Evolutionary conservation across 2,113 vertebrate genomes (phyloP).

Genomic region (Crotalus helleri): DNA sequence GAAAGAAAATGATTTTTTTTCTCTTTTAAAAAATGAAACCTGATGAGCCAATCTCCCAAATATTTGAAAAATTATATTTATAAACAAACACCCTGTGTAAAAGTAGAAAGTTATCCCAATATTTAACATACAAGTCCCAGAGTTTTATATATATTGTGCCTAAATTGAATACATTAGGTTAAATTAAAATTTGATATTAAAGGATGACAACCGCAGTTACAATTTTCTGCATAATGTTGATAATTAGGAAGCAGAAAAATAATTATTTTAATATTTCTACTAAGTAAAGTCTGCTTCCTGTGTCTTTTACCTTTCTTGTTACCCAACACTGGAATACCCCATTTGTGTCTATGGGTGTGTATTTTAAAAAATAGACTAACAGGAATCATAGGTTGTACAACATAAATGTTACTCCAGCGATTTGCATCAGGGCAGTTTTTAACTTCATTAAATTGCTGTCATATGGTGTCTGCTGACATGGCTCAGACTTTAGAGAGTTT

Average conservation of each 20-base stretch:
- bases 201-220: conserved; percentile 49
- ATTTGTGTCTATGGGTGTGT: conserved; percentile 18
- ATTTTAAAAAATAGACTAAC: conserved; percentile 41
- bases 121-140: conserved; percentile 34
- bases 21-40: background rate
- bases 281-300: conserved; percentile 56
- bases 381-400: conserved; percentile 61
- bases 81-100: conserved; percentile 20
- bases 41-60: background rate
- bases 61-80: background rate
- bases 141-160: conserved; percentile 30
- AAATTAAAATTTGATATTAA: conserved; percentile 30
- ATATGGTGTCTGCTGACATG: conserved; percentile 89
- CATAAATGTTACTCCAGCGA: conserved; percentile 62
- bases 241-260: conserved; percentile 50
- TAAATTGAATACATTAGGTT: conserved; percentile 30
- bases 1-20: conserved; percentile 12
- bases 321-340: conserved; percentile 55
- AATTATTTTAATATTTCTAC: conserved; percentile 53
- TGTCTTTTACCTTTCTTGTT: conserved; percentile 61
- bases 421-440: conserved; percentile 85
- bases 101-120: conserved; percentile 20
- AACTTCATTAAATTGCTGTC: conserved; percentile 96
- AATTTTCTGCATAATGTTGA: conserved; percentile 46
- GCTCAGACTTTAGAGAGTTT: conserved; percentile 84